These are phyloP conservation scores for Chrysina gloriosa DNA, from an alignment of 2,888 invertebrate species.

Conservation along the genomic window DNA sequence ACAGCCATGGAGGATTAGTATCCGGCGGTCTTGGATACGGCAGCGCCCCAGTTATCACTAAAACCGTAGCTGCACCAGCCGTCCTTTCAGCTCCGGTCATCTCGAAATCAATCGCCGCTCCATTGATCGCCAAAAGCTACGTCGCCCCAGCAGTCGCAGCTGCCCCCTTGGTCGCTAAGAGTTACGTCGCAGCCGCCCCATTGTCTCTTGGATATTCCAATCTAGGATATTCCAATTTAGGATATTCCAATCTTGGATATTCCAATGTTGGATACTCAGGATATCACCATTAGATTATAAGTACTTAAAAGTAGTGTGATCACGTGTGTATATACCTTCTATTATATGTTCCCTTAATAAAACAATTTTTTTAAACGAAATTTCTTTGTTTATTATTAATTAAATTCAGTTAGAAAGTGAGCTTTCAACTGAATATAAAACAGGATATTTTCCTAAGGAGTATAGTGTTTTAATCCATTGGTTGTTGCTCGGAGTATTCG, in stretches of 20 bases:
- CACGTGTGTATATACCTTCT: slow-evolving; percentile 7
- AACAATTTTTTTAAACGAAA: too few relatives aligned
- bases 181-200: slow-evolving; percentile 8
- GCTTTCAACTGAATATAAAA: too few relatives aligned
- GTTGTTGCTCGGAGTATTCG: too few relatives aligned
- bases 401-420: too few relatives aligned
- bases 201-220: slow-evolving; percentile 1
- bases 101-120: slow-evolving; percentile 5
- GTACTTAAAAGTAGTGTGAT: background rate
- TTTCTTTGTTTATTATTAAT: too few relatives aligned
- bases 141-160: slow-evolving; percentile 18
- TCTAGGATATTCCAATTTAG: background rate
- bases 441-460: too few relatives aligned
- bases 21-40: slow-evolving; percentile 5
- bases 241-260: background rate
- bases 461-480: too few relatives aligned
- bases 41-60: slow-evolving; percentile 15
- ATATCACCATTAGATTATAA: slow-evolving; percentile 10
- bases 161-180: background rate
- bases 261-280: background rate
- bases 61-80: slow-evolving; percentile 13
- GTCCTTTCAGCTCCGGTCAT: background rate
- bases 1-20: too few relatives aligned
- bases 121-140: slow-evolving; percentile 5
- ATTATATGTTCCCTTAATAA: background rate